Evolutionary conservation across 2,888 invertebrate species (phyloP).

Genomic region (Hypercompe scribonia): DNA sequence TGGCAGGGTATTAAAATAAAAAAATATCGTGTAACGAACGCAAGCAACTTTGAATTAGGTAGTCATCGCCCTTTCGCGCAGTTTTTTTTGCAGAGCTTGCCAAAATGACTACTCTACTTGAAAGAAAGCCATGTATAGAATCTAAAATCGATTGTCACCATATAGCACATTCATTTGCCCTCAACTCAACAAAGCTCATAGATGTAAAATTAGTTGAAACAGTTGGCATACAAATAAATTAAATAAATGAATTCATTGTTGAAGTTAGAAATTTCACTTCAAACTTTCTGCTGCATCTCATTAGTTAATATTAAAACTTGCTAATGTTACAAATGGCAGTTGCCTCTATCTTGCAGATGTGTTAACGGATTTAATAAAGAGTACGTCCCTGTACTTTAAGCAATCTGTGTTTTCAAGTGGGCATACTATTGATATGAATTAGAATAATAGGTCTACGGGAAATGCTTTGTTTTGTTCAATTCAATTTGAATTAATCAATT

Average conservation of each 20-base stretch:
- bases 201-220: background rate
- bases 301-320: constrained; percentile 12
- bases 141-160: too few relatives aligned
- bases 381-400: constrained; percentile 35
- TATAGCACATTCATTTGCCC: background rate
- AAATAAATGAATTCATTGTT: background rate
- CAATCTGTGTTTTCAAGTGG: constrained; percentile 51
- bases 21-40: too few relatives aligned
- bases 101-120: too few relatives aligned
- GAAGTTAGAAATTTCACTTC: background rate
- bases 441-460: constrained; percentile 56
- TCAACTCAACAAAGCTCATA: background rate
- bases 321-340: constrained; percentile 24
- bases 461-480: constrained; percentile 32
- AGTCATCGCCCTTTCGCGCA: too few relatives aligned
- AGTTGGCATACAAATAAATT: background rate
- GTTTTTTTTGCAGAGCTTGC: too few relatives aligned
- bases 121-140: too few relatives aligned
- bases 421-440: constrained; percentile 54
- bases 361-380: background rate
- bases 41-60: too few relatives aligned
- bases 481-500: constrained; percentile 27
- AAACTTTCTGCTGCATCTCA: constrained; percentile 2
- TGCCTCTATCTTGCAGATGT: constrained; percentile 3
- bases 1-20: too few relatives aligned